These are phyloP conservation scores for Opisthograptis luteolata DNA, from an alignment of 2,888 invertebrate genomes.

Conservation along the genomic window DNA sequence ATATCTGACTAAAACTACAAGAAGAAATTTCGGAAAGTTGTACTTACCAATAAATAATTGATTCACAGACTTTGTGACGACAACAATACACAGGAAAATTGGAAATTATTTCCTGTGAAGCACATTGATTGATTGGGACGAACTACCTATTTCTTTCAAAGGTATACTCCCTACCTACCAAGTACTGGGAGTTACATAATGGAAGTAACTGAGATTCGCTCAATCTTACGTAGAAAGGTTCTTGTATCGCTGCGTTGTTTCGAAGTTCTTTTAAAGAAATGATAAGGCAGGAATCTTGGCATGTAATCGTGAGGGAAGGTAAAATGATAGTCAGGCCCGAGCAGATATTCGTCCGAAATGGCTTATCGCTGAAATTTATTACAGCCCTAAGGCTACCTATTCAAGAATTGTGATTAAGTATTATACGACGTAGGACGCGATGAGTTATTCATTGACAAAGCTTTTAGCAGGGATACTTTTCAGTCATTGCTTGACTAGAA, in stretches of 20 bases:
- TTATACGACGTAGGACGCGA: slow-evolving; percentile 22
- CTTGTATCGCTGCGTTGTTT: neutral
- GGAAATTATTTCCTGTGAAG: neutral
- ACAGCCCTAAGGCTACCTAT: slow-evolving; percentile 31
- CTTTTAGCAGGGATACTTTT: neutral
- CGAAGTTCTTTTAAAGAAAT: slow-evolving; percentile 7
- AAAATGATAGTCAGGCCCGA: slow-evolving; percentile 19
- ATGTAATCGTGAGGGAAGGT: slow-evolving; percentile 29
- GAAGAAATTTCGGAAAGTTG: too few relatives aligned
- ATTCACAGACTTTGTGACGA: neutral
- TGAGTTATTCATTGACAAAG: slow-evolving; percentile 34
- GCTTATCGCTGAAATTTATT: slow-evolving; percentile 49
- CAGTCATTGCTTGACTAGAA: neutral
- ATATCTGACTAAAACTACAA: too few relatives aligned
- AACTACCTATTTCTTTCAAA: neutral
- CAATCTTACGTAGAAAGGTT: neutral
- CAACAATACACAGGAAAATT: slow-evolving; percentile 5
- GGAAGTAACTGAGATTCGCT: neutral
- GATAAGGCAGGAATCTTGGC: slow-evolving; percentile 10
- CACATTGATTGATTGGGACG: slow-evolving; percentile 6
- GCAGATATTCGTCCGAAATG: slow-evolving; percentile 35
- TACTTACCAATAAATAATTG: neutral
- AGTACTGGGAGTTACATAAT: neutral
- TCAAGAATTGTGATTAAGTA: slow-evolving; percentile 41
- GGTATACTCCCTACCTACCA: neutral